These are phyloP conservation scores for Galeopterus variegatus DNA, from an alignment of 2,113 vertebrate genomes.

Conservation along the genomic window DNA sequence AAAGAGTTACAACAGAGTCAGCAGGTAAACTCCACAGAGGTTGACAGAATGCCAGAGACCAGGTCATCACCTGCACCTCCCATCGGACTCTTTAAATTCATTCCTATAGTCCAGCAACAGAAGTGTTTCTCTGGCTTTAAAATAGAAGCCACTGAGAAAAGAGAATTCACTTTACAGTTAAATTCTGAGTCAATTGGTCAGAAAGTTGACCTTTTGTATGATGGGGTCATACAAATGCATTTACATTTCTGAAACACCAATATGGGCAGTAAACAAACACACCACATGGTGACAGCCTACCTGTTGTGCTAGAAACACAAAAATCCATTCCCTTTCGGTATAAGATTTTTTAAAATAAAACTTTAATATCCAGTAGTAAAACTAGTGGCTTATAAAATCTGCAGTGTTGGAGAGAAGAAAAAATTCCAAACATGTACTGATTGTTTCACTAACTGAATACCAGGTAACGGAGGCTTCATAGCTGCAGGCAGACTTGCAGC, in stretches of 20 bases:
- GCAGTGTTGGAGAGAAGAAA: constrained; percentile 1
- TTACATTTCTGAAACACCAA: not conserved
- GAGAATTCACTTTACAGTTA: not conserved
- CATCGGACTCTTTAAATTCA: not conserved
- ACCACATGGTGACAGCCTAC: not conserved
- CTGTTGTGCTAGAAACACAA: not conserved
- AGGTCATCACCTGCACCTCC: not conserved
- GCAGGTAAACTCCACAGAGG: not conserved
- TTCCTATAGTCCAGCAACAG: not conserved
- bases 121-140: constrained; percentile 6
- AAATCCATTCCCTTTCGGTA: constrained; percentile 49
- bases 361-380: constrained; percentile 20
- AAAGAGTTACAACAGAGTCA: not conserved
- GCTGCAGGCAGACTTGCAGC: constrained; percentile 57
- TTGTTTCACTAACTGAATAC: constrained; percentile 72
- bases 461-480: constrained; percentile 41
- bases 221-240: not conserved
- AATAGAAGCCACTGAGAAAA: not conserved
- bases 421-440: constrained; percentile 60
- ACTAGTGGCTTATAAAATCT: constrained; percentile 53
- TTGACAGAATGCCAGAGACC: not conserved
- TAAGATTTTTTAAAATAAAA: not conserved
- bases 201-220: not conserved
- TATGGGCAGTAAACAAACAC: not conserved
- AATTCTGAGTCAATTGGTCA: not conserved